These are phyloP conservation scores for Chrysochloris asiatica DNA, from an alignment of 2,113 vertebrate species.

Conservation along the genomic window DNA sequence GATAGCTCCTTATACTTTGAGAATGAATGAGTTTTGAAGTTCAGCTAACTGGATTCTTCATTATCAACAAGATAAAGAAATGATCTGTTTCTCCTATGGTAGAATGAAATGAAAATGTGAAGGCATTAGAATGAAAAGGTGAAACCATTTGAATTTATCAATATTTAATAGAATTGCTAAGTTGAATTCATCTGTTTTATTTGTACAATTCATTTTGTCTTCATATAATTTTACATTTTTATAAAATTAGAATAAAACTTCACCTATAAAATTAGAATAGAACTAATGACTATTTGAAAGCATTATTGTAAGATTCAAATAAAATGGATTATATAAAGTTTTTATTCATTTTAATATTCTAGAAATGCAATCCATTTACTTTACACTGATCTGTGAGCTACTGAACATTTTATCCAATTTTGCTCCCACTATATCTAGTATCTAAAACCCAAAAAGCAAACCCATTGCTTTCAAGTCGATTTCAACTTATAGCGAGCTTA, in stretches of 20 bases:
- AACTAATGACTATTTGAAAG: neutral
- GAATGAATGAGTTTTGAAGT: too few species aligned
- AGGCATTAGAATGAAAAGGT: too few species aligned
- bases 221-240: neutral
- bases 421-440: neutral
- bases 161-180: neutral
- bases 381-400: neutral
- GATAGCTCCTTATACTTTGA: neutral
- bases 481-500: too few species aligned
- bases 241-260: neutral
- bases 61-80: neutral
- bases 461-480: too few species aligned
- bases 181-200: neutral
- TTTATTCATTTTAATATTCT: neutral
- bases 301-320: neutral
- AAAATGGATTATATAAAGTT: neutral
- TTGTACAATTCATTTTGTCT: too few species aligned
- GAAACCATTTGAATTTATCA: neutral
- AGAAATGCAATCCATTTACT: too few species aligned
- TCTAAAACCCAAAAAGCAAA: too few species aligned
- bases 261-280: neutral
- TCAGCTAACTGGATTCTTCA: neutral
- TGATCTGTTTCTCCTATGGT: neutral
- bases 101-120: neutral
- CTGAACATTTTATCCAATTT: too few species aligned